A percentile compares a stretch with the other conserved stretches of the same genome.
These are phyloP conservation scores for Lutraria lutraria DNA, from an alignment of 2,888 invertebrate genomes.

Conservation along the genomic window DNA sequence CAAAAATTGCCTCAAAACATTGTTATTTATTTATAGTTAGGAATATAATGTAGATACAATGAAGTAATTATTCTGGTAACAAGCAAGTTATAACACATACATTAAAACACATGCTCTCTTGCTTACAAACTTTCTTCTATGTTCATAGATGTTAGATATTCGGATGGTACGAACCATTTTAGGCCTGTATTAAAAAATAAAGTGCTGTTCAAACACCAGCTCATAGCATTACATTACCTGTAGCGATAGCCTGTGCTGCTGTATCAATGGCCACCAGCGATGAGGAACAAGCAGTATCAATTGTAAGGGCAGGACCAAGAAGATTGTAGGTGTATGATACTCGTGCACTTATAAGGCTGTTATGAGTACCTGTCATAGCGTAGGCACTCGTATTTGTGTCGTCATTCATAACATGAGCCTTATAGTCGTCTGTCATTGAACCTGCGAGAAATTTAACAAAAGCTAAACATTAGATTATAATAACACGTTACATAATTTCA, in stretches of 20 bases:
- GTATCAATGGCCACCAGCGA: constrained; percentile 73
- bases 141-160: too few relatives aligned
- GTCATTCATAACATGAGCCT: constrained; percentile 7
- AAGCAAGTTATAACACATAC: too few relatives aligned
- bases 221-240: neutral
- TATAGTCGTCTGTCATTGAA: constrained; percentile 71
- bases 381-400: constrained; percentile 53
- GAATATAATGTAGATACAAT: too few relatives aligned
- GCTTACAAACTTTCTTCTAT: too few relatives aligned
- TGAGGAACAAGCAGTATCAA: constrained; percentile 80
- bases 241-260: constrained; percentile 76
- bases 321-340: constrained; percentile 77
- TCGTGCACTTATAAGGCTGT: constrained; percentile 73
- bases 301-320: constrained; percentile 73
- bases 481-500: neutral
- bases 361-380: constrained; percentile 71
- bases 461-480: neutral
- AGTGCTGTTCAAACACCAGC: neutral
- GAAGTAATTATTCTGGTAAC: too few relatives aligned
- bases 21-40: too few relatives aligned
- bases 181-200: too few relatives aligned
- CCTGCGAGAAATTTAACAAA: constrained; percentile 54
- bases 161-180: too few relatives aligned
- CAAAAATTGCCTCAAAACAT: too few relatives aligned
- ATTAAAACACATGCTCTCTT: too few relatives aligned